Conservation (phyloP, 2,888 invertebrate genomes). For the Xestia ashworthii region DNA sequence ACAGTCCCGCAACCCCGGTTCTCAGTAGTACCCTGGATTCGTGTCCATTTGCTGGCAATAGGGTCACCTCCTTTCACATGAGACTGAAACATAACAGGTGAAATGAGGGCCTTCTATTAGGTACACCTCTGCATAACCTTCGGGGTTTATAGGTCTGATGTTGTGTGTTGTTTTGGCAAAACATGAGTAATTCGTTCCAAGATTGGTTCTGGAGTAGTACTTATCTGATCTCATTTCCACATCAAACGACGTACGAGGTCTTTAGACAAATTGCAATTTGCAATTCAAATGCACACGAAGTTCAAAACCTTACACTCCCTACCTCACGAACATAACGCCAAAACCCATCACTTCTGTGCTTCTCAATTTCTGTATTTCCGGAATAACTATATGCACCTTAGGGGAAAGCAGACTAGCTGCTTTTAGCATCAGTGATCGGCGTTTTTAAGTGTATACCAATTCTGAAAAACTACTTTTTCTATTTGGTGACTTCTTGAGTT, state of each 20-base stretch:
- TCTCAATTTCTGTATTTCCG: constrained; percentile 21
- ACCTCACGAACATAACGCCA: neutral
- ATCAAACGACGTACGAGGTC: neutral
- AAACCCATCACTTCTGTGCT: constrained; percentile 16
- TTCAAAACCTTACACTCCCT: neutral
- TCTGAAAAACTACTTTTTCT: too few species aligned
- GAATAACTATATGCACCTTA: neutral
- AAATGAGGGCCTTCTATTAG: neutral
- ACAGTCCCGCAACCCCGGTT: too few species aligned
- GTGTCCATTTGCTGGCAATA: neutral
- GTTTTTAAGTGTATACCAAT: too few species aligned
- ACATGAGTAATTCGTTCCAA: neutral
- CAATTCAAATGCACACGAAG: constrained; percentile 18
- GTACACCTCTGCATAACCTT: neutral
- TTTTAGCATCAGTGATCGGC: neutral
- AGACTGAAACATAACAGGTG: neutral
- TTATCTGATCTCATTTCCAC: constrained; percentile 2
- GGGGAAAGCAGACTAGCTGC: neutral
- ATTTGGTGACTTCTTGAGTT: too few species aligned
- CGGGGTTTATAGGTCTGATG: neutral
- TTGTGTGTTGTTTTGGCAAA: neutral
- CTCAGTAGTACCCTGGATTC: too few species aligned
- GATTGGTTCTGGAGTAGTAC: neutral
- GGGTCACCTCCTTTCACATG: neutral
- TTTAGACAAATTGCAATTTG: constrained; percentile 29